These are phyloP conservation scores for Criorhina ranunculi DNA, from an alignment of 2,888 invertebrate species.

Conservation along the genomic window DNA sequence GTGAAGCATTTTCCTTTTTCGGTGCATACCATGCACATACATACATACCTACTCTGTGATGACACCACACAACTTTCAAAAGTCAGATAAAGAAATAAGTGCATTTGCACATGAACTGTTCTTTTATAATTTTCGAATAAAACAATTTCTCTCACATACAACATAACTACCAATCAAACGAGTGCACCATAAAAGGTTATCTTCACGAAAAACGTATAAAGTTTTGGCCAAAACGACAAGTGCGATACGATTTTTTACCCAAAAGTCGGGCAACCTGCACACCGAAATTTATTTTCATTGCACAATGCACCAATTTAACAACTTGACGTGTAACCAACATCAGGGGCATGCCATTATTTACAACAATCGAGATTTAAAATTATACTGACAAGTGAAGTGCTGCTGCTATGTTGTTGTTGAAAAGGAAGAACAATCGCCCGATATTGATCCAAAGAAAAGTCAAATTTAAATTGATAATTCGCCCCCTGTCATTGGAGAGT, in stretches of 20 bases:
- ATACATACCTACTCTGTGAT: conserved; percentile 20
- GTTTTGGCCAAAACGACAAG: conserved; percentile 63
- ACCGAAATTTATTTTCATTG: conserved; percentile 66
- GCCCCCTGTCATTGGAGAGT: conserved; percentile 31
- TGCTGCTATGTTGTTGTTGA: conserved; percentile 19
- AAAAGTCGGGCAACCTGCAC: conserved; percentile 41
- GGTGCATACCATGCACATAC: conserved; percentile 12
- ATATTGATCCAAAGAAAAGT: conserved; percentile 71
- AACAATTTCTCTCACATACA: conserved; percentile 66
- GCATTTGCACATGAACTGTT: conserved; percentile 58
- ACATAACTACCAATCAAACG: conserved; percentile 59
- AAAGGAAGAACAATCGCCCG: conserved; percentile 66
- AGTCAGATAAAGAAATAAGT: conserved; percentile 45
- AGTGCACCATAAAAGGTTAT: conserved; percentile 71
- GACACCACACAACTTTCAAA: conserved; percentile 55
- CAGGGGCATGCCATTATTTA: conserved; percentile 68
- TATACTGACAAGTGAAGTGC: conserved; percentile 74
- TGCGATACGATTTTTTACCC: conserved; percentile 39
- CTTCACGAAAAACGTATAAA: conserved; percentile 50
- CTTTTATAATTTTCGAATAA: conserved; percentile 51
- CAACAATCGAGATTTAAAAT: conserved; percentile 75
- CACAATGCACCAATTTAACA: conserved; percentile 75
- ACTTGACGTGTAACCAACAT: conserved; percentile 66
- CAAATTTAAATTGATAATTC: conserved; percentile 75
- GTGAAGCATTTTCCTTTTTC: conserved; percentile 22